Base-by-base conservation (phyloP, 2,888 invertebrate species). In the Heliconius ethilla region DNA sequence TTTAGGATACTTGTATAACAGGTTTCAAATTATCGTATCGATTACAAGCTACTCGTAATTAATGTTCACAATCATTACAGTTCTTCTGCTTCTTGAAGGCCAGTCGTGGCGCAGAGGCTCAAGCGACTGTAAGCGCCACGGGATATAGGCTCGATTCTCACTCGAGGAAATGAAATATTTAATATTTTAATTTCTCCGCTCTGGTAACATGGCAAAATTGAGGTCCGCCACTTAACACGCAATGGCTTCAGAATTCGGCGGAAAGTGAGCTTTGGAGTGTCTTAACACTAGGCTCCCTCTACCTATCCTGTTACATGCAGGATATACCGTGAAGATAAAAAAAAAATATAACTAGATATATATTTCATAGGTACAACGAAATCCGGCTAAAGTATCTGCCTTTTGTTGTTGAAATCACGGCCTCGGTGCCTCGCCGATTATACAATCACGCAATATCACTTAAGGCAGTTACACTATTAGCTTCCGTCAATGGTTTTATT, bases 361-460 rank as follows among this genome's bases (percentile, higher is more conserved):
- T 3, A 10, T 51, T 40, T 27, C 11, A n/a, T 37, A 40, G 2
- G 11, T 40, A 51, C 18, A 45, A 37, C 40, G 25, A n/a, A 76
- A 66, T 66, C 40, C 72, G 66, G 37, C 27, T 66, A 22, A 59
- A 77, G 63, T 18, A 18, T 37, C 37, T 67, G 25, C 51, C 27
- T 65, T 72, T 72, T 72, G 65, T 72, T 55, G 45, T 40, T 33
- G 37, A 45, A 25, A 62, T 45, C 22, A 55, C 27, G 55, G n/a
- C 72, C 72, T 77, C 55, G 72, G 37, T 72, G 66, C 66, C 59
- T 73, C 55, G 2, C 55, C 66, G 65, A 66, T 63, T 70, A 65
- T 72, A 51, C 25, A 76, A 72, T 77, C 55, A 75, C 51, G 66
- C 37, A 66, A 72, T 72, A 75, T 72, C 37, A 66, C 67, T 67